Percentiles rank a stretch among this genome's conserved stretches.
Conservation (phyloP, 2,113 vertebrate species). For the Salminus brasiliensis region DNA sequence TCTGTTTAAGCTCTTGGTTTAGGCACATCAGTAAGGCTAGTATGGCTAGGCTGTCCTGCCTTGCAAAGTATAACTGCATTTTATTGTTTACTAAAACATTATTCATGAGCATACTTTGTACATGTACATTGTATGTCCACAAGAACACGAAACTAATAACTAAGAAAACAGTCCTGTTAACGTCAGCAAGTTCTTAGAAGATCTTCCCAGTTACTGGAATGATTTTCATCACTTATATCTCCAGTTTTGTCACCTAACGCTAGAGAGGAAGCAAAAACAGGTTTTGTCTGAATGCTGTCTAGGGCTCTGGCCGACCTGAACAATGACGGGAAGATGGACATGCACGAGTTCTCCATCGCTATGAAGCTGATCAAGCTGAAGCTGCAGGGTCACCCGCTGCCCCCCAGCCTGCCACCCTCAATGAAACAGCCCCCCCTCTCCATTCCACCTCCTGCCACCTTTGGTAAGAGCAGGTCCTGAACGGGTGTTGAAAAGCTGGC, state of each 20-base stretch:
- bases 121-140: too few relatives aligned
- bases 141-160: too few relatives aligned
- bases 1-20: too few relatives aligned
- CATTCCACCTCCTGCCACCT: conserved; percentile 79
- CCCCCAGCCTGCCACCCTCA: conserved; percentile 85
- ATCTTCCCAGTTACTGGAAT: too few relatives aligned
- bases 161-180: too few relatives aligned
- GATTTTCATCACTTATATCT: too few relatives aligned
- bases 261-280: not conserved
- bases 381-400: conserved; percentile 93
- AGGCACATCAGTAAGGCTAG: too few relatives aligned
- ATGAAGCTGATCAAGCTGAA: conserved; percentile 99
- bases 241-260: not conserved
- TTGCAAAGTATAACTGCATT: too few relatives aligned
- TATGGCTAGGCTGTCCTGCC: too few relatives aligned
- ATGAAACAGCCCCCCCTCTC: conserved; percentile 90
- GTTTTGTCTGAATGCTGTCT: conserved; percentile 10
- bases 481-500: not conserved
- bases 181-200: too few relatives aligned
- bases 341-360: conserved; percentile 96
- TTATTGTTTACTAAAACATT: too few relatives aligned
- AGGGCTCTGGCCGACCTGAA: conserved; percentile 98
- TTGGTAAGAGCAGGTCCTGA: conserved; percentile 78
- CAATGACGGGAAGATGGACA: conserved; percentile 96
- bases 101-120: too few relatives aligned